Percentiles rank a stretch among this genome's conserved stretches.
Evolutionary conservation across 2,113 vertebrate genomes (phyloP).

Genomic region (Otus sunia): DNA sequence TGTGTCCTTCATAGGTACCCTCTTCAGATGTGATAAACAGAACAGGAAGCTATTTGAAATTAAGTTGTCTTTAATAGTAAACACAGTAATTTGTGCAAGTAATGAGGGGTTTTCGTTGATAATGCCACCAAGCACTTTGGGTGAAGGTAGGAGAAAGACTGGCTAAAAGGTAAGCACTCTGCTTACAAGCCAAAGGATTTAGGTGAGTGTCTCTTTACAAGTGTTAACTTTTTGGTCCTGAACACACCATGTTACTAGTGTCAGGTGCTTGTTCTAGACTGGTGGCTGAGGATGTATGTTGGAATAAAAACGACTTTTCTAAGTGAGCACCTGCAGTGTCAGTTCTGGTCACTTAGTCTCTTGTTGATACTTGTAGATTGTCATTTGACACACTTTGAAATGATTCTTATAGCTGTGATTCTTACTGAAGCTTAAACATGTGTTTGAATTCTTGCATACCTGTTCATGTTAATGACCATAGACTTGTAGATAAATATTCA

Average conservation of each 20-base stretch:
- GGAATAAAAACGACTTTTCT: background rate
- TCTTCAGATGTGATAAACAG: background rate
- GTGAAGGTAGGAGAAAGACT: background rate
- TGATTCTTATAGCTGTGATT: background rate
- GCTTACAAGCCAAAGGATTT: background rate
- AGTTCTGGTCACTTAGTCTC: background rate
- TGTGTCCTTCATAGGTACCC: background rate
- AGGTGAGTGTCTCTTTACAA: background rate
- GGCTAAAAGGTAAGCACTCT: background rate
- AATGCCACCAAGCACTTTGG: background rate
- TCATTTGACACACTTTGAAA: background rate
- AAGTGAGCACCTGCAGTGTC: background rate
- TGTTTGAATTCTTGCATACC: background rate
- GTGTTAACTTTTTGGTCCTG: background rate
- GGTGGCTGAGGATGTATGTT: background rate
- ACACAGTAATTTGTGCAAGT: background rate
- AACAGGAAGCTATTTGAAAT: background rate
- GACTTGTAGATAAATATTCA: background rate
- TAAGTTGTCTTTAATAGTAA: background rate
- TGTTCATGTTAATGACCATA: background rate
- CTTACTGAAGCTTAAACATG: background rate
- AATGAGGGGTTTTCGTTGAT: background rate
- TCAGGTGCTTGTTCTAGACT: background rate
- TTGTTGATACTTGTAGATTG: background rate
- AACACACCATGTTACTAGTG: rapidly evolving